phyloP scores from a whole-genome alignment of 2,888 invertebrate genomes.

The Palloptera scutellata region DNA sequence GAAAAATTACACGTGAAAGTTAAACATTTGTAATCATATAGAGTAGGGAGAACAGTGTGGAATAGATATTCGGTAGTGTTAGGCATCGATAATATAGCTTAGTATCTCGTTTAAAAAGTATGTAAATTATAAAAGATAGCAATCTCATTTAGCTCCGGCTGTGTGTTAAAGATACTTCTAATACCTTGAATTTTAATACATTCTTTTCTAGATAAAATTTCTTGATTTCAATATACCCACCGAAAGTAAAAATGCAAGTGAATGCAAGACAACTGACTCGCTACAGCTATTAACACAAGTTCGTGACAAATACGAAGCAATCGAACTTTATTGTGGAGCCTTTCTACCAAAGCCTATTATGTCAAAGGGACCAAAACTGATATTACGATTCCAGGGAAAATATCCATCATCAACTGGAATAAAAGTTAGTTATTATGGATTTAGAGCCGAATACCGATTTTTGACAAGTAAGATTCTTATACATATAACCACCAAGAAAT shows the following conservation, averaged over 20 bases:
- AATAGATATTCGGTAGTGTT: too few relatives aligned
- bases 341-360: constrained; percentile 84
- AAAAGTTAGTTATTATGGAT: constrained; percentile 78
- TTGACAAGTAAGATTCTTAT: constrained; percentile 77
- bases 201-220: constrained; percentile 55
- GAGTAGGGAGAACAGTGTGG: too few relatives aligned
- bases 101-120: too few relatives aligned
- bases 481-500: neutral
- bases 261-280: constrained; percentile 57
- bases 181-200: neutral
- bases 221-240: constrained; percentile 61
- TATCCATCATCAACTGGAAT: constrained; percentile 69
- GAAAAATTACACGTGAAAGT: too few relatives aligned
- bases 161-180: too few relatives aligned
- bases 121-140: too few relatives aligned
- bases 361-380: constrained; percentile 88
- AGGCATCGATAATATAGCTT: too few relatives aligned
- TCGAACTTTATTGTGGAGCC: constrained; percentile 88
- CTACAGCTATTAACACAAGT: constrained; percentile 75
- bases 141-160: too few relatives aligned
- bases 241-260: constrained; percentile 53
- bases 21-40: too few relatives aligned
- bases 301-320: constrained; percentile 83
- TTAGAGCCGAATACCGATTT: constrained; percentile 88
- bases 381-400: constrained; percentile 84